Base-by-base conservation (phyloP, 2,888 invertebrate genomes). In the Andricus quercusramuli region DNA sequence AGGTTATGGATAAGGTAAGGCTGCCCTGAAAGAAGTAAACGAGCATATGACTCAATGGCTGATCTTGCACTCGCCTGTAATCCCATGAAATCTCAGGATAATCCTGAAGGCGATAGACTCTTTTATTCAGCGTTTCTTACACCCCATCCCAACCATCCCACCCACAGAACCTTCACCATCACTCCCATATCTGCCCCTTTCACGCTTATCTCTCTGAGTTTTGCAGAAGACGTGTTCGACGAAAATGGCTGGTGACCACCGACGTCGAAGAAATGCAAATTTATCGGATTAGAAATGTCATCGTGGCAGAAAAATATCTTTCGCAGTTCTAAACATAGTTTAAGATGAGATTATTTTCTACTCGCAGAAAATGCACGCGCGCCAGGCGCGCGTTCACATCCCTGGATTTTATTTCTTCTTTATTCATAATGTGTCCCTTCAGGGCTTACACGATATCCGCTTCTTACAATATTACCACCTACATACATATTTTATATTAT, bases 1-100 rank as follows among this genome's bases (percentile, higher is more conserved):
- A 56, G 56, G 70, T 74, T 74, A 51, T 74, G 70, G 70, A 74
- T 74, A 74, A 74, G 51, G 70, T 74, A 51, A 56, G 70, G 20
- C 70, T 74, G 70, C 51, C 13, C 11, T 56, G 32, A 56, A 74
- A 74, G 56, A 56, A 56, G 51, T 74, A 74, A 74, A 74, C 70
- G 70, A 74, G 32, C 51, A 51, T 70, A 74, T 74, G 70, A 56
- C 70, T 74, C 70, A 68, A 68, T 68, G 25, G 68, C 68, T 74
- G 70, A 74, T 74, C 70, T 74, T 74, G 51, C 70, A 74, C 70
- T 51, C 70, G 51, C 47, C 56, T 74, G 70, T 74, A 74, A 74
- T 74, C 70, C 70, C 51, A 51, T 74, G 70, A 74, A 74, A 74
- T 74, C 70, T 74, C 56, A 74, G 70, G 70, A 74, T 74, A 51